phyloP scores from a whole-genome alignment of 2,113 vertebrate genomes.

The Pundamilia nyererei region DNA sequence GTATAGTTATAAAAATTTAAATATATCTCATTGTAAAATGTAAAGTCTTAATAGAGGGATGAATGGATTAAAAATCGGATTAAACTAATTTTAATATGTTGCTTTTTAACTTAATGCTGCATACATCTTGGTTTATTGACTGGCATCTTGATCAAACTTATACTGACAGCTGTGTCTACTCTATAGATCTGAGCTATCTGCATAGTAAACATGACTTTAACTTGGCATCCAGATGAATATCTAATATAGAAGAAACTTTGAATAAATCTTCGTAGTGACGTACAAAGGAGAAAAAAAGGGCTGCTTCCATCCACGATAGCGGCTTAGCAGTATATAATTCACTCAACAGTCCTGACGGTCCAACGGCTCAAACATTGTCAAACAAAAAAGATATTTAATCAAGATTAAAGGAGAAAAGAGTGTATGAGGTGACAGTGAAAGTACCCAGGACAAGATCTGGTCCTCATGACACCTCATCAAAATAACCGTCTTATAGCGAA shows the following conservation, averaged over 20 bases:
- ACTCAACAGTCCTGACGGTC: neutral
- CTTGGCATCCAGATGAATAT: neutral
- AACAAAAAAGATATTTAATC: slow-evolving; percentile 27
- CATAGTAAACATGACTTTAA: neutral
- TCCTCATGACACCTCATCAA: neutral
- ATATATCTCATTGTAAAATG: neutral
- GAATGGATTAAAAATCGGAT: neutral
- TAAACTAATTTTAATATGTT: neutral
- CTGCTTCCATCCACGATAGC: neutral
- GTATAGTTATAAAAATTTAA: neutral
- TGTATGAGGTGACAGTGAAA: slow-evolving; percentile 10
- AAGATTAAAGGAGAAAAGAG: slow-evolving; percentile 13
- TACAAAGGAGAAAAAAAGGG: neutral
- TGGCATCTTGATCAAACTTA: neutral
- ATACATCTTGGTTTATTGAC: neutral
- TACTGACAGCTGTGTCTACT: neutral
- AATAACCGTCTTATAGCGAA: neutral
- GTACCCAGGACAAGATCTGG: neutral
- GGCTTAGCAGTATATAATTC: slow-evolving; percentile 15
- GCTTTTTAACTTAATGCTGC: neutral
- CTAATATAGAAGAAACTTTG: neutral
- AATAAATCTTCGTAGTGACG: neutral
- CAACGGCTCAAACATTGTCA: slow-evolving; percentile 24
- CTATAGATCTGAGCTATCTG: neutral
- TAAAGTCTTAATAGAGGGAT: neutral